These are phyloP conservation scores for Conchocele bisecta DNA, from an alignment of 2,888 invertebrate genomes.

Conservation along the genomic window DNA sequence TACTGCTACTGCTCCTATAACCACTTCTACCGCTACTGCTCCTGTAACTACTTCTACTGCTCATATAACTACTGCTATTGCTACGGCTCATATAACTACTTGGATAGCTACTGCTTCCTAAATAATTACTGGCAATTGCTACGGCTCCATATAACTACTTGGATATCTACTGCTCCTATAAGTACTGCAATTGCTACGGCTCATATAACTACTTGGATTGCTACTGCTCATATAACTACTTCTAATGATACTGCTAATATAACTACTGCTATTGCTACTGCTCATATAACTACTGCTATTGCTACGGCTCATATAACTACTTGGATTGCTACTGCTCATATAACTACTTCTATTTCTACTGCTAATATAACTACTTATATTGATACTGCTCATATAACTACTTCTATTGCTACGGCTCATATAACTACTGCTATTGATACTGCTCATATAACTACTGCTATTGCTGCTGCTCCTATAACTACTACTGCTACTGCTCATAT, in stretches of 20 bases:
- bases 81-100: constrained; percentile 13
- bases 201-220: constrained; percentile 8
- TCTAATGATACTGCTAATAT: constrained; percentile 11
- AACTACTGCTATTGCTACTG: constrained; percentile 18
- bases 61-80: constrained; percentile 11
- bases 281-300: constrained; percentile 12
- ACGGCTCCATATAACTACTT: constrained; percentile 12
- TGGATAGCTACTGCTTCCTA: constrained; percentile 8
- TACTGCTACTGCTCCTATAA: constrained; percentile 3
- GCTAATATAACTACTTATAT: constrained; percentile 4
- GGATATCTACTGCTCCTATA: constrained; percentile 15
- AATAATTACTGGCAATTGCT: constrained; percentile 14
- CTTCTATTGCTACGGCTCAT: constrained; percentile 8
- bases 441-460: constrained; percentile 3
- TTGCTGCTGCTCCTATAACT: constrained; percentile 7
- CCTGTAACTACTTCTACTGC: constrained; percentile 8
- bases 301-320: constrained; percentile 7
- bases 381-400: constrained; percentile 6
- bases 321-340: constrained; percentile 3
- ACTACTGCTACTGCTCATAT: constrained; percentile 18
- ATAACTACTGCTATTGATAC: constrained; percentile 19
- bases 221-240: constrained; percentile 14
- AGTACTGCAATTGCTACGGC: constrained; percentile 14
- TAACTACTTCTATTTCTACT: constrained; percentile 8
- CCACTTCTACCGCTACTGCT: constrained; percentile 12